These are phyloP conservation scores for Calephelis nemesis DNA, from an alignment of 1,140 invertebrate species.

Conservation along the genomic window DNA sequence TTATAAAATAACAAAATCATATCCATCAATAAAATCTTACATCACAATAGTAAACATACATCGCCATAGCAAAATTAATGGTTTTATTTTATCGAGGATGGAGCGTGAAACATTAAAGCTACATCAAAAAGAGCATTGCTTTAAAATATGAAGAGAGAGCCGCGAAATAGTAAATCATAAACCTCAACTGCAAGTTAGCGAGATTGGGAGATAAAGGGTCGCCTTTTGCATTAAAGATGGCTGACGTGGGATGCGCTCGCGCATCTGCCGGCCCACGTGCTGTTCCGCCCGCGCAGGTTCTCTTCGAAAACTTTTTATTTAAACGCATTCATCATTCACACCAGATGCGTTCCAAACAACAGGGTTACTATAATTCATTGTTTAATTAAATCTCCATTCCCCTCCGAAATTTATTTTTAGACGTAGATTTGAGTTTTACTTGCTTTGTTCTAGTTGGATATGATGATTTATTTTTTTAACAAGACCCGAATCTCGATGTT, in stretches of 20 bases:
- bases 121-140: background rate
- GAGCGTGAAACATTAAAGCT: background rate
- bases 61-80: too few species aligned
- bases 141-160: background rate
- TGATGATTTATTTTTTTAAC: background rate
- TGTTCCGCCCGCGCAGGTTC: conserved; percentile 59
- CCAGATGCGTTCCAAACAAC: conserved; percentile 69
- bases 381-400: conserved; percentile 62
- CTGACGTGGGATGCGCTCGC: conserved; percentile 48
- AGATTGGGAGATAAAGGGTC: conserved; percentile 58
- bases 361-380: conserved; percentile 60
- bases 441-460: conserved; percentile 3
- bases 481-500: conserved; percentile 12
- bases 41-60: too few species aligned
- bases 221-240: conserved; percentile 45
- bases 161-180: conserved; percentile 58
- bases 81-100: background rate
- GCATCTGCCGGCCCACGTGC: conserved; percentile 76
- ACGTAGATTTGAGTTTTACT: conserved; percentile 13
- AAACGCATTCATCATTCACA: conserved; percentile 65
- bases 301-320: conserved; percentile 55
- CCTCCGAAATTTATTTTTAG: conserved; percentile 36
- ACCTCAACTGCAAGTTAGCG: conserved; percentile 51
- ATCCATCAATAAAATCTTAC: too few species aligned
- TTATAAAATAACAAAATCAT: too few species aligned